Base-by-base conservation (phyloP, 2,797 vertebrate genomes). In the Diglossa cyanea region DNA sequence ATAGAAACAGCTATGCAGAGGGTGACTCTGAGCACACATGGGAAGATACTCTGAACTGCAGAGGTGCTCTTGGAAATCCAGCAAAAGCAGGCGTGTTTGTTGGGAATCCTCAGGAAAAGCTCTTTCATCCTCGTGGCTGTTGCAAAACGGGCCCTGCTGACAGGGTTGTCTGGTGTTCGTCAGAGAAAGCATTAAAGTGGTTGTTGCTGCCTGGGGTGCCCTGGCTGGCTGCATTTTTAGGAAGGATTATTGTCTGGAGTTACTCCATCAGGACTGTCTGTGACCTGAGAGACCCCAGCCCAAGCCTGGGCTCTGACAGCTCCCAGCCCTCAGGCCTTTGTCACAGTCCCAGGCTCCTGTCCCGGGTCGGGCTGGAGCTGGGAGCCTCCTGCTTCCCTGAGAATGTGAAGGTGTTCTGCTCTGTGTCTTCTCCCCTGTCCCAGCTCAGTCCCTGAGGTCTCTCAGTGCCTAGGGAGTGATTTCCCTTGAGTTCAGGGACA, bases 1-100 rank as follows among this genome's bases (percentile, higher is more conserved):
- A 7, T 5, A 21, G 54, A n/a, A 55, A 8, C 31, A 21, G 1
- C 1, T 1, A 12, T 16, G 77, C 40, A 30, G 54, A 26, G 71
- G 17, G 47, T 5, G 7, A 23, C 17, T 61, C 31, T 3, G 2
- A 13, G 9, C 16, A 7, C 11, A 1, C 1, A 0, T 5, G 40
- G 48, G 48, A 11, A 70, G 6, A 5, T 23, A 15, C 30, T 63
- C 7, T 4, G 42, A 65, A 58, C 31, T 23, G 23, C 9, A 40
- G 33, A 10, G 21, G 13, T 26, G n/a, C 42, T 40, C 26, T 11
- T 28, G 55, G 55, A 55, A 5, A 48, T 33, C 2, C 3, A 58
- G 44, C 20, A 21, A 28, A 73, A 50, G 39, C 48, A 20, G 15
- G 6, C 21, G 53, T 54, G 71, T 78, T 15, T 1, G 2, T 8